Evolutionary conservation across 1,140 invertebrate genomes (phyloP).

Genomic region (Saccostrea glomerata): DNA sequence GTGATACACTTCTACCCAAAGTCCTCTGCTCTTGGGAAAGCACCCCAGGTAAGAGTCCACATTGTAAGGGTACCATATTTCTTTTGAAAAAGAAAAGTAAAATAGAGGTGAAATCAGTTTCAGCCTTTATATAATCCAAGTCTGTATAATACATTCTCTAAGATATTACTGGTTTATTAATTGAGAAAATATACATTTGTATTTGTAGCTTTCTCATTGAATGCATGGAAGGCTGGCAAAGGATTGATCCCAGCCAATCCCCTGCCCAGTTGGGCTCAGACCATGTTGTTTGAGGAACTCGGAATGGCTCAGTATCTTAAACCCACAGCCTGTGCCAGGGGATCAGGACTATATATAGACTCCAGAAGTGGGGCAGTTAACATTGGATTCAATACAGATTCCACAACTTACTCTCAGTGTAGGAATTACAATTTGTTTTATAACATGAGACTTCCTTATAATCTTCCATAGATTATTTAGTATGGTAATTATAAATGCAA

Average conservation of each 20-base stretch:
- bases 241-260: background rate
- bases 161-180: background rate
- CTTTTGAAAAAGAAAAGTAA: no score
- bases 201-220: conserved; percentile 38
- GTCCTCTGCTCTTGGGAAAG: conserved; percentile 24
- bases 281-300: conserved; percentile 42
- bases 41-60: background rate
- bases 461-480: background rate
- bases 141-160: no score
- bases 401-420: conserved; percentile 14
- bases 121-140: no score
- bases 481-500: background rate
- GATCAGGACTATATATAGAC: conserved; percentile 19
- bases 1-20: conserved; percentile 42
- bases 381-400: conserved; percentile 24
- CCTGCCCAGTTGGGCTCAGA: conserved; percentile 12
- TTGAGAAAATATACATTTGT: background rate
- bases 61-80: background rate
- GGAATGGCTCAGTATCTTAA: conserved; percentile 29
- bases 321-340: conserved; percentile 8
- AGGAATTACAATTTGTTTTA: background rate
- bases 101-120: no score
- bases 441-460: background rate
- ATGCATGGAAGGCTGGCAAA: conserved; percentile 14
- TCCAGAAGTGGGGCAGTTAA: background rate